Conservation (phyloP, 2,113 vertebrate species). For the Uria aalge region DNA sequence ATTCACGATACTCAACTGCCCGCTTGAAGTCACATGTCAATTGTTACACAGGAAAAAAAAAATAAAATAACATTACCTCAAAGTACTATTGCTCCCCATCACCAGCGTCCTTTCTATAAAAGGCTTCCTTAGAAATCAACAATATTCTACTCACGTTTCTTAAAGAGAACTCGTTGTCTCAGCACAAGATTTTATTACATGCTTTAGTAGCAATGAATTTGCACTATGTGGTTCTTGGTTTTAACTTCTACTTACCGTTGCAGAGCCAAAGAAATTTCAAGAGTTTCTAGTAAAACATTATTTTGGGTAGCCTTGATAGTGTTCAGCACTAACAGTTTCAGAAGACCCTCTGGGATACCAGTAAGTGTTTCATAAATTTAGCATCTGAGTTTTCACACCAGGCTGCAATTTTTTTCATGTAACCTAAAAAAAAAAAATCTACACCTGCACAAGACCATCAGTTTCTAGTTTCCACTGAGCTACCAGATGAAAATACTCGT, state of each 20-base stretch:
- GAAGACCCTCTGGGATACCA: background rate
- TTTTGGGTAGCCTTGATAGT: background rate
- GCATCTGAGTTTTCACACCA: background rate
- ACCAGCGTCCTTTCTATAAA: background rate
- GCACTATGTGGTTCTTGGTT: background rate
- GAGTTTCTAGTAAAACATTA: background rate
- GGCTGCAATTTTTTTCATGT: background rate
- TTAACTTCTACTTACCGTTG: background rate
- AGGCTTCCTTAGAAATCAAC: background rate
- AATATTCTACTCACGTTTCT: background rate
- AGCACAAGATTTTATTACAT: background rate
- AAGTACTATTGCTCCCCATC: background rate
- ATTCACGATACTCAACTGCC: background rate
- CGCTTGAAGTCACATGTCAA: background rate
- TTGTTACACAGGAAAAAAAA: background rate
- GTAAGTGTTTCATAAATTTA: slow-evolving; percentile 20
- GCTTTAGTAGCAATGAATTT: background rate
- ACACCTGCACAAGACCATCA: background rate
- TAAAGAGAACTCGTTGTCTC: background rate
- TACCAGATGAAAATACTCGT: slow-evolving; percentile 13
- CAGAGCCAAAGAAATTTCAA: background rate
- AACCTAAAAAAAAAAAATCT: background rate
- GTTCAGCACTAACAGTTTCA: background rate
- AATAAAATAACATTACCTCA: background rate
- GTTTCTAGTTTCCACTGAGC: slow-evolving; percentile 2